A percentile compares a stretch with the other conserved stretches of the same genome.
phyloP scores from a whole-genome alignment of 2,797 vertebrate genomes.

The Todus mexicanus region DNA sequence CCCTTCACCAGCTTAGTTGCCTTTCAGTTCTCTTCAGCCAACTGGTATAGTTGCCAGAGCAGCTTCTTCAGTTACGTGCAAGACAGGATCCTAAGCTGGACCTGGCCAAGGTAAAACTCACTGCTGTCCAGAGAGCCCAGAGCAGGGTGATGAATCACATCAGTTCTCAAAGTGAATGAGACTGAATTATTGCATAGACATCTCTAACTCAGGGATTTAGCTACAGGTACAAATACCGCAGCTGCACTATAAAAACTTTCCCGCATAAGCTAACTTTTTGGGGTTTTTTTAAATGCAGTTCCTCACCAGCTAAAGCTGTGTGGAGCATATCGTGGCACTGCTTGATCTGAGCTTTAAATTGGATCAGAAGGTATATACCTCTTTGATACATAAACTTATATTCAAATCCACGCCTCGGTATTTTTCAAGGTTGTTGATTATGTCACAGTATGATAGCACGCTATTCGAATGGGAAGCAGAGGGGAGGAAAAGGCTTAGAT shows the following conservation, averaged over 20 bases:
- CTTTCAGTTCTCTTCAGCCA: neutral
- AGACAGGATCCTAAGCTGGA: neutral
- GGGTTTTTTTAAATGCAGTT: neutral
- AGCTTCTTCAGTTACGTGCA: neutral
- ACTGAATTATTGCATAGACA: neutral
- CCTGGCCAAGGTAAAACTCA: neutral
- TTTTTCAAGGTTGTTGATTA: slow-evolving; percentile 39
- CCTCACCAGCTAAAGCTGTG: neutral
- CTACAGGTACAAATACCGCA: neutral
- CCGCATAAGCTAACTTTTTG: neutral
- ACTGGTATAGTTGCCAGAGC: neutral
- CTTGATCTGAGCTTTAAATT: slow-evolving; percentile 9
- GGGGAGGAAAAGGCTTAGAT: neutral
- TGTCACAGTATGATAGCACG: neutral
- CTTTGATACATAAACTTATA: neutral
- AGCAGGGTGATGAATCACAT: neutral
- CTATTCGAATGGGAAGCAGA: neutral
- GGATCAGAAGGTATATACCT: neutral
- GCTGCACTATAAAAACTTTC: neutral
- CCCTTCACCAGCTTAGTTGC: no score
- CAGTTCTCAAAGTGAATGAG: neutral
- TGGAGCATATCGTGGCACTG: neutral
- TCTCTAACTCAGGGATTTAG: neutral
- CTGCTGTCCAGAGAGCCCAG: neutral
- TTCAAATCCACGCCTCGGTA: neutral